These are phyloP conservation scores for Trogon surrucura DNA, from an alignment of 2,113 vertebrate genomes.

Conservation along the genomic window DNA sequence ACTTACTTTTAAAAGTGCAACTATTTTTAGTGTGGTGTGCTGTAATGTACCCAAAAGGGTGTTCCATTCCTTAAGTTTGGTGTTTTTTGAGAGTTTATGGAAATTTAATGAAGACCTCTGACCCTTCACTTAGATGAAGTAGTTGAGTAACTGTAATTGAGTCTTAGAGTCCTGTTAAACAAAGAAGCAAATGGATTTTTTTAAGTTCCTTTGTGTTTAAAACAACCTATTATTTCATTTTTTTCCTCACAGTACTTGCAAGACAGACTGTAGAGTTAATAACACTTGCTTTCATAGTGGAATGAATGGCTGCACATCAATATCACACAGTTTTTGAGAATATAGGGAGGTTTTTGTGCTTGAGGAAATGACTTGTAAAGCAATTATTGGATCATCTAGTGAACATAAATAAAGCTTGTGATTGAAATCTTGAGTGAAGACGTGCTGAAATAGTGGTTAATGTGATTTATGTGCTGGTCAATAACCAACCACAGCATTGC, in stretches of 20 bases:
- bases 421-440: background rate
- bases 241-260: background rate
- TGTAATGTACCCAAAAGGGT: background rate
- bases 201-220: background rate
- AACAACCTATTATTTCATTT: background rate
- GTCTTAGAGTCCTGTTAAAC: background rate
- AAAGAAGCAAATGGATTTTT: background rate
- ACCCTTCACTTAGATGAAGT: background rate
- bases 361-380: background rate
- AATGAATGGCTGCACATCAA: background rate
- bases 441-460: background rate
- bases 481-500: accelerated
- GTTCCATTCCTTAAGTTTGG: background rate
- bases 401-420: background rate
- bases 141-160: background rate
- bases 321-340: background rate
- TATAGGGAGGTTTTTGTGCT: background rate
- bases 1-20: background rate
- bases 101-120: background rate
- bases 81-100: background rate
- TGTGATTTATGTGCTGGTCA: background rate
- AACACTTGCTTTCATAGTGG: background rate
- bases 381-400: background rate
- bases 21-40: background rate
- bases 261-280: background rate